Percentiles rank a stretch among this genome's conserved stretches.
These are phyloP conservation scores for Clarias magur DNA, from an alignment of 2,113 vertebrate genomes.

Conservation along the genomic window DNA sequence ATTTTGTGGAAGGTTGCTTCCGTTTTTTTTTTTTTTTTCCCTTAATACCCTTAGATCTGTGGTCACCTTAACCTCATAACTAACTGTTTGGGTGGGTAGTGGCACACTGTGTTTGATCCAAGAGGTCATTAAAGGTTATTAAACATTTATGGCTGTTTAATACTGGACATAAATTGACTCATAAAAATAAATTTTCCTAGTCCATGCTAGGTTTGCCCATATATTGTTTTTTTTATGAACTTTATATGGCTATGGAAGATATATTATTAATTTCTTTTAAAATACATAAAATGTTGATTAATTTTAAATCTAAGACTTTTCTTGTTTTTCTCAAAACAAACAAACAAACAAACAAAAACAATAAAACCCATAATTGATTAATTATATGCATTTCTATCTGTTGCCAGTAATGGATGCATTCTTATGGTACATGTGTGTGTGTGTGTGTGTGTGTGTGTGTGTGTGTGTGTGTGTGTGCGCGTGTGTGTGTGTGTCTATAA, in stretches of 20 bases:
- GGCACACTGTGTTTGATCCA: conserved; percentile 11
- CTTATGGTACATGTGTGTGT: not conserved
- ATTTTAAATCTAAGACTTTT: not conserved
- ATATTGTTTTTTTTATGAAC: not conserved
- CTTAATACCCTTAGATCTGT: not conserved
- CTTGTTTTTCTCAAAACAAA: not conserved
- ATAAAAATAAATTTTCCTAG: not conserved
- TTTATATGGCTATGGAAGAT: not conserved
- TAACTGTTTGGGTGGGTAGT: conserved; percentile 7
- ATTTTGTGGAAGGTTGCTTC: not conserved
- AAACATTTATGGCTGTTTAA: not conserved
- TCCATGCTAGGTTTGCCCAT: not conserved
- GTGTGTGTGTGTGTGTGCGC: not conserved
- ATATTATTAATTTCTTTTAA: not conserved
- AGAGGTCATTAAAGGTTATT: conserved; percentile 5
- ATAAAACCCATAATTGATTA: not conserved
- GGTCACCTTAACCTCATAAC: not conserved
- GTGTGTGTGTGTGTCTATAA: not conserved
- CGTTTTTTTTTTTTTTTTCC: not conserved
- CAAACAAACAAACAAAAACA: too few species aligned
- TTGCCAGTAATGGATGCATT: not conserved
- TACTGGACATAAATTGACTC: not conserved
- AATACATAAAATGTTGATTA: too few species aligned
- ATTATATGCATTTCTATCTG: not conserved
- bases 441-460: conserved; percentile 8